phyloP scores from a whole-genome alignment of 2,113 vertebrate species.

The Trichomycterus rosablanca region DNA sequence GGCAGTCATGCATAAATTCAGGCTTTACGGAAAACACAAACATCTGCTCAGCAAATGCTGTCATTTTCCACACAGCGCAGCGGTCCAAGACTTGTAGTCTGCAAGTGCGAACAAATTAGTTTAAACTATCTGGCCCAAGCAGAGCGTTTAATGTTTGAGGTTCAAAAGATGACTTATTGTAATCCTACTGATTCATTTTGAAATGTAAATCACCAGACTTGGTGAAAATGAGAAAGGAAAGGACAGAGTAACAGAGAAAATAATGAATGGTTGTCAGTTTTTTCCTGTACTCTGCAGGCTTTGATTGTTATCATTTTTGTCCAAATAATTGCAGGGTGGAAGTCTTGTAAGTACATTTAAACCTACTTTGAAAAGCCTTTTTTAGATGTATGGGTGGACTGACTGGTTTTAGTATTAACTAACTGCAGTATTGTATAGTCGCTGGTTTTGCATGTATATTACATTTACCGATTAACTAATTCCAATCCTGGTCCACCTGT shows the following conservation, averaged over 20 bases:
- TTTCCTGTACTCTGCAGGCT: constrained; percentile 7
- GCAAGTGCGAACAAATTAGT: constrained; percentile 36
- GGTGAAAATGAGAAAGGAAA: too few relatives aligned
- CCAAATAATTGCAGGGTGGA: constrained; percentile 17
- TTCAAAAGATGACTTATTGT: constrained; percentile 34
- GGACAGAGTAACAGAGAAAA: constrained; percentile 26
- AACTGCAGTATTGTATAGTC: constrained; percentile 20
- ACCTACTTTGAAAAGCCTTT: too few relatives aligned
- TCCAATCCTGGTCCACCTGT: constrained; percentile 40
- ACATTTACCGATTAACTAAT: constrained; percentile 39
- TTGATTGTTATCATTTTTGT: constrained; percentile 26
- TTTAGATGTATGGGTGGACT: constrained; percentile 1
- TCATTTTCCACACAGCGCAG: constrained; percentile 34
- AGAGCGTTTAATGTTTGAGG: constrained; percentile 33
- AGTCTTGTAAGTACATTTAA: neutral
- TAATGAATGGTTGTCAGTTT: constrained; percentile 22
- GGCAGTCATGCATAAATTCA: constrained; percentile 8
- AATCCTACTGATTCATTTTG: constrained; percentile 35
- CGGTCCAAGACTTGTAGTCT: constrained; percentile 37
- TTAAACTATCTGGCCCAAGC: constrained; percentile 35
- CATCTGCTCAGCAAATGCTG: constrained; percentile 45
- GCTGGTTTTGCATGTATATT: constrained; percentile 24
- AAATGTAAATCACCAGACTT: constrained; percentile 31
- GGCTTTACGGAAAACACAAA: constrained; percentile 42
- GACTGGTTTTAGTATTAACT: too few relatives aligned